Evolutionary conservation across 2,113 vertebrate genomes (phyloP).

Genomic region (Indicator indicator): DNA sequence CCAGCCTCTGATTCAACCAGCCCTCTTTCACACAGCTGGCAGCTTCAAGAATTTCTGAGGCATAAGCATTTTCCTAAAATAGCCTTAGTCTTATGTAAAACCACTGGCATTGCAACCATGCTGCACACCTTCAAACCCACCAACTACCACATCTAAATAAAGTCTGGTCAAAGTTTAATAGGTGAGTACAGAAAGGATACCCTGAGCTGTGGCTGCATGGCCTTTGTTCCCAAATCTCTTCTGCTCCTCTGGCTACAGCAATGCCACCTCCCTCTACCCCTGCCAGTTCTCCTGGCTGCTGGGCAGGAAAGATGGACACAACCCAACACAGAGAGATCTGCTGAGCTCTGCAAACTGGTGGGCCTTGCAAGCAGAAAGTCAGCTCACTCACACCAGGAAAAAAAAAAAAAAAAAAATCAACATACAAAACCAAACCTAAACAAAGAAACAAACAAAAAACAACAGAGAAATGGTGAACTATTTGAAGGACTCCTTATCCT

Average conservation of each 20-base stretch:
- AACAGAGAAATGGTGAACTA: background rate
- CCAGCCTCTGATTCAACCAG: background rate
- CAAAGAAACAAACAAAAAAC: background rate
- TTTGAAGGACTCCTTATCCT: background rate
- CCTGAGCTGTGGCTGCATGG: background rate
- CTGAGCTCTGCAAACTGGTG: background rate
- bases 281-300: background rate
- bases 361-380: no score
- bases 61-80: background rate
- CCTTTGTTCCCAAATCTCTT: background rate
- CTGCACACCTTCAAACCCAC: background rate
- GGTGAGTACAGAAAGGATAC: background rate
- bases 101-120: background rate
- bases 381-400: background rate
- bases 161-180: accelerated
- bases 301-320: accelerated
- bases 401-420: background rate
- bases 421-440: background rate
- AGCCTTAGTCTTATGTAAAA: background rate
- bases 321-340: background rate
- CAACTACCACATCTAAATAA: background rate
- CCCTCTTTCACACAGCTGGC: slow-evolving; percentile 1
- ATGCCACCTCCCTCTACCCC: background rate
- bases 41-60: background rate
- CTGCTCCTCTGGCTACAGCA: background rate